Percentiles rank a stretch among this genome's conserved stretches.
phyloP scores from a whole-genome alignment of 2,888 invertebrate species.

The Drosophila infuscata region DNA sequence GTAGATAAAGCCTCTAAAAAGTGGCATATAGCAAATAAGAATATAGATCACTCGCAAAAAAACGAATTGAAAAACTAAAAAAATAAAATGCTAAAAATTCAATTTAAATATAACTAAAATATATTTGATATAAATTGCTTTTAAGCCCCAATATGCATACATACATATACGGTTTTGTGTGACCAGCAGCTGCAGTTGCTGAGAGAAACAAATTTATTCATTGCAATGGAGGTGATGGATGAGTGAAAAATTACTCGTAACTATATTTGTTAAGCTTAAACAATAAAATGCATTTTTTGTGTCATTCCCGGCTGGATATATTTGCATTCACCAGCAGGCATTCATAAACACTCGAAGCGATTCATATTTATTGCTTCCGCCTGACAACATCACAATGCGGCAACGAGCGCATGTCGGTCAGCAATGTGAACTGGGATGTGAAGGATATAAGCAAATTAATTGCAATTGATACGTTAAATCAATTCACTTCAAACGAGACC shows the following conservation, averaged over 20 bases:
- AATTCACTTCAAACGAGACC: slow-evolving; percentile 33
- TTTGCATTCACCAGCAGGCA: slow-evolving; percentile 14
- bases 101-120: background rate
- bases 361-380: slow-evolving; percentile 46
- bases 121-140: background rate
- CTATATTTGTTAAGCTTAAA: slow-evolving; percentile 12
- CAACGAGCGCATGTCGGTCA: slow-evolving; percentile 20
- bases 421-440: slow-evolving; percentile 22
- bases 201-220: slow-evolving; percentile 26
- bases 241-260: slow-evolving; percentile 8
- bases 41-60: background rate
- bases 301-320: slow-evolving; percentile 13
- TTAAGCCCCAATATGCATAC: background rate
- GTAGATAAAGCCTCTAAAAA: slow-evolving; percentile 4
- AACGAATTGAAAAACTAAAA: background rate
- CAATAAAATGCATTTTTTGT: slow-evolving; percentile 20
- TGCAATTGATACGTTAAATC: slow-evolving; percentile 69
- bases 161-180: background rate
- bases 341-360: slow-evolving; percentile 47
- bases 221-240: slow-evolving; percentile 17
- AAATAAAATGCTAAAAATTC: background rate
- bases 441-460: slow-evolving; percentile 53
- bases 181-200: background rate
- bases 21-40: slow-evolving; percentile 5
- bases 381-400: slow-evolving; percentile 28